Conservation (phyloP, 2,797 vertebrate genomes). For the Varecia variegata region DNA sequence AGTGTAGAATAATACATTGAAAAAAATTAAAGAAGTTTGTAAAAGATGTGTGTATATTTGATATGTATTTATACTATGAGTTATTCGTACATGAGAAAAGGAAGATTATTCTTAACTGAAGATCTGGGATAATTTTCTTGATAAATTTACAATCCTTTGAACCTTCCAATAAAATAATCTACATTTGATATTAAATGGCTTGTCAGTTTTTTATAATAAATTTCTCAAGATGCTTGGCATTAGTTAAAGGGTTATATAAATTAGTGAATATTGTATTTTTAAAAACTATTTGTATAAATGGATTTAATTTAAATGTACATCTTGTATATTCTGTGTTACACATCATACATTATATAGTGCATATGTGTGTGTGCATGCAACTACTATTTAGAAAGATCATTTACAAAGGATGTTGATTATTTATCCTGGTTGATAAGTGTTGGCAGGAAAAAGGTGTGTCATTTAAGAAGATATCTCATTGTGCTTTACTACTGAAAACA, state of each 20-base stretch:
- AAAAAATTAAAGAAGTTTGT: not conserved
- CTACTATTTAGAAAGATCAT: not conserved
- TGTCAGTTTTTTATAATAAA: not conserved
- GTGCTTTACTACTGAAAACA: not conserved
- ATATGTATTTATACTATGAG: not conserved
- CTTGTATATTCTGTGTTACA: not conserved
- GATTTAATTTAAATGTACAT: not conserved
- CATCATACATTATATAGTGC: not conserved
- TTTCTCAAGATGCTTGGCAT: not conserved
- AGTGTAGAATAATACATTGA: not conserved
- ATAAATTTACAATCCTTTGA: not conserved
- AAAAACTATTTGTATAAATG: not conserved
- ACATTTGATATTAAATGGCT: not conserved
- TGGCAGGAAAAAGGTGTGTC: not conserved
- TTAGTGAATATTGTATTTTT: not conserved
- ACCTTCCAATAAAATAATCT: not conserved
- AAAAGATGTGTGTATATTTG: not conserved
- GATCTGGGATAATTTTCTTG: not conserved
- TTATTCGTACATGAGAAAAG: not conserved
- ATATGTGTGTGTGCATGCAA: not conserved
- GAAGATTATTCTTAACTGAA: not conserved
- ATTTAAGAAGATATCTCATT: not conserved
- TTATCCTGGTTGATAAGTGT: not conserved
- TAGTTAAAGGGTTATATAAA: slow-evolving; percentile 3
- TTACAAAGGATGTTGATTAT: not conserved